Evolutionary conservation across 2,888 invertebrate genomes (phyloP), one percentile per base, ranked within the genome.

Genomic region (Polydrusus tereticollis): DNA sequence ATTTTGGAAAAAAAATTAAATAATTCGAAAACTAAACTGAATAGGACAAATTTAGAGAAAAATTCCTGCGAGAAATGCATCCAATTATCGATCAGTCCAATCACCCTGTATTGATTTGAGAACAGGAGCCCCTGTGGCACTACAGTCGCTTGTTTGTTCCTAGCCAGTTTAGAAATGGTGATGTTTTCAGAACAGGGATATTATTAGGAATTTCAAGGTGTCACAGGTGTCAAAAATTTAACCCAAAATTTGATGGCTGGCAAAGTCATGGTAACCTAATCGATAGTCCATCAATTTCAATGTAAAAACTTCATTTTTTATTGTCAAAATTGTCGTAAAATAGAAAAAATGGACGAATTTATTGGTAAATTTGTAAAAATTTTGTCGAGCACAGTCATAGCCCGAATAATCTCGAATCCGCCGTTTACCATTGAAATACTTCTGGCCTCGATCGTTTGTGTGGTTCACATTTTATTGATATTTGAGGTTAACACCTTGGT

Each of bases 401-500:
- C 83, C 43, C 81, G 81, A 55, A 78, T 83, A 23, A 78, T 81
- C 64, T 83, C 83, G 8, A 78, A 78, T 65, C 83, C 83, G 3
- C 76, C 79, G 73, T 83, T 83, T 74, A 77, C 81, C 16, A 77
- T 83, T 50, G 83, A 83, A 78, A 77, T 78, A 5, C 77, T 83
- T 29, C 57, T 82, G 55, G 77, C 81, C 4, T 33, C 76, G 14
- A 74, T 80, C 33, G 77, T 83, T 57, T 80, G 81, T 64, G 74
- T 80, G 3, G 75, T 80, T 12, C 82, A 83, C 64, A 55, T 77
- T 55, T 76, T 81, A 21, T 72, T 83, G 23, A 78, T 81, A 33
- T 74, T 80, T 63, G 82, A 83, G 74, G 75, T 82, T 6, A 79
- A 78, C 69, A 77, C 77, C n/a, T 72, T 82, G 36, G 79, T 77